Base-by-base conservation (phyloP, 1,140 invertebrate genomes). In the Marisa cornuarietis region DNA sequence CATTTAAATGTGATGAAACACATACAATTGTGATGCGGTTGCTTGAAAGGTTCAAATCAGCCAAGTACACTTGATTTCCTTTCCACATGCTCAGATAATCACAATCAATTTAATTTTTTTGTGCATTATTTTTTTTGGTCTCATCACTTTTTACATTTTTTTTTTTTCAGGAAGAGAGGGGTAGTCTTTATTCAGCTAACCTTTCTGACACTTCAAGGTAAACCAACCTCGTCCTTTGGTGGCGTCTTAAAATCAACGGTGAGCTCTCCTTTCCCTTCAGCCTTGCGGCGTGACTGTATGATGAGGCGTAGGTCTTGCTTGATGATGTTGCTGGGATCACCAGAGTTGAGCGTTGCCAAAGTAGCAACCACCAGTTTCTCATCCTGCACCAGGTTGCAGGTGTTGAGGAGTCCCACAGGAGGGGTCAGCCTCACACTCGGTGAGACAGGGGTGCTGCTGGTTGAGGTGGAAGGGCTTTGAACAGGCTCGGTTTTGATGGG, bases 241-340 rank as follows among this genome's bases (percentile, higher is more conserved):
- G 84, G 86, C 61, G 80, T 81, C 68, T 78, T 87, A 81, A 84
- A 87, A 51, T 88, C 85, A 14, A 88, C 83, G 49, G 86, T 85
- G 24, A 90, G 81, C 66, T 87, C 86, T 13, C 87, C 87, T 78
- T 90, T 87, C 49, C 92, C 92, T 52, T 89, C 88, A 11, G 87
- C 88, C 78, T 90, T 94, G 84, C 96, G 93, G 90, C 96, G 96
- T 75, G 95, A 95, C 91, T 97, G 95, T 85, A 98, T 95, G 82
- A 96, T 96, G 83, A 96, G 92, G 92, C 97, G 97, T 85, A 98
- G 92, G 93, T 95, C 93, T 90, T 95, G 96, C 92, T 98, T 98
- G 90, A 98, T 97, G 79, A 97, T 93, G 89, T 96, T 95, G 85
- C 96, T 96, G 88, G 96, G 95, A 69, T 95, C 96, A 91, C 96